Evolutionary conservation across 2,888 invertebrate genomes (phyloP).

Genomic region (Hydroisotoma schaefferi): DNA sequence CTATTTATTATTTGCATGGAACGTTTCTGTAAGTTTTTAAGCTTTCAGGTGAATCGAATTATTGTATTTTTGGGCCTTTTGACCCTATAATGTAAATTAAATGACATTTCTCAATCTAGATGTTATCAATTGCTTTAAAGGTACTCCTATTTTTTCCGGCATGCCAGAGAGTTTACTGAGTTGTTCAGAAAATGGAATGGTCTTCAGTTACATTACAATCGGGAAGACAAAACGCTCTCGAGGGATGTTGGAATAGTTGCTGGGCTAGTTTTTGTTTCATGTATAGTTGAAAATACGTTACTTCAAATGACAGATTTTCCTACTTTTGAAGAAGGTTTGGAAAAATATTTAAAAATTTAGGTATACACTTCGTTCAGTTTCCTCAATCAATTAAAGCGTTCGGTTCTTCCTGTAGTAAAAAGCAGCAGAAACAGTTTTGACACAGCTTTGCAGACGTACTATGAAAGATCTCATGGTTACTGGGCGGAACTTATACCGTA

Average conservation of each 20-base stretch:
- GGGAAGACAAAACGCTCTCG: neutral
- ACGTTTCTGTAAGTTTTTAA: constrained; percentile 3
- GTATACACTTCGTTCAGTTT: neutral
- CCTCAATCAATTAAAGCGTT: no score
- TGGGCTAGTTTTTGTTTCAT: neutral
- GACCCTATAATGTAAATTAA: no score
- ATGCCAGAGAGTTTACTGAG: neutral
- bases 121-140: neutral
- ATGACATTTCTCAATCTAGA: no score
- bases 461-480: neutral
- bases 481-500: neutral
- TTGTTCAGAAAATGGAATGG: neutral
- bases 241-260: constrained; percentile 1
- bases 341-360: neutral
- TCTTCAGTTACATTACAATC: neutral
- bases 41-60: neutral
- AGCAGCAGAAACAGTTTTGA: neutral
- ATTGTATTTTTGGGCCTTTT: neutral
- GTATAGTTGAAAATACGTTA: neutral
- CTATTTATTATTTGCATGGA: neutral
- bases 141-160: neutral
- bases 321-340: neutral
- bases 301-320: constrained; percentile 2
- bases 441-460: neutral
- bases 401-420: neutral